These are phyloP conservation scores for Pangasius djambal DNA, from an alignment of 2,797 vertebrate species.

Conservation along the genomic window DNA sequence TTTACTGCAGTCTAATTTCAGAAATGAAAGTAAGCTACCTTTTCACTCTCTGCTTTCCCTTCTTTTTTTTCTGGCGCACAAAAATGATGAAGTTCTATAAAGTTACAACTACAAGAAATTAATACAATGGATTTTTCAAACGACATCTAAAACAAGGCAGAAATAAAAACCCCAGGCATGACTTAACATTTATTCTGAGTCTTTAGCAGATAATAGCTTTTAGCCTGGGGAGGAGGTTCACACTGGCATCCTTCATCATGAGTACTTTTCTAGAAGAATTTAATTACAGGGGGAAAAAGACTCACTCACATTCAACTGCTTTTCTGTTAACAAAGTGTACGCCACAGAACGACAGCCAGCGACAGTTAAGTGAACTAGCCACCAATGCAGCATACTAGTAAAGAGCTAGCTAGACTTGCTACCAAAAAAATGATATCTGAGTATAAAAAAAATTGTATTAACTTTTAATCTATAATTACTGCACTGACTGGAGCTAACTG, in stretches of 20 bases:
- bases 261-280: slow-evolving; percentile 17
- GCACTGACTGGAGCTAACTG: background rate
- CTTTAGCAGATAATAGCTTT: slow-evolving; percentile 61
- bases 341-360: background rate
- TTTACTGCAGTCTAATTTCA: slow-evolving; percentile 3
- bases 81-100: slow-evolving; percentile 4
- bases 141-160: slow-evolving; percentile 46
- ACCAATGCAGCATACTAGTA: background rate
- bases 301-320: background rate
- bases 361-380: background rate
- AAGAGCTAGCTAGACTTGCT: background rate
- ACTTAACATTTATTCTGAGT: slow-evolving; percentile 49
- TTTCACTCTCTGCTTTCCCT: background rate
- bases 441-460: background rate
- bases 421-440: background rate
- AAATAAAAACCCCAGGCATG: slow-evolving; percentile 57
- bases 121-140: slow-evolving; percentile 19
- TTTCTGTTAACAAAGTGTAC: background rate
- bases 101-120: slow-evolving; percentile 18
- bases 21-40: background rate
- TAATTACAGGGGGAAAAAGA: slow-evolving; percentile 9
- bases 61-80: background rate
- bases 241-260: slow-evolving; percentile 31
- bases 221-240: slow-evolving; percentile 53
- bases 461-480: background rate